Conservation (phyloP, 2,797 vertebrate genomes). For the Rhinogobio ventralis region DNA sequence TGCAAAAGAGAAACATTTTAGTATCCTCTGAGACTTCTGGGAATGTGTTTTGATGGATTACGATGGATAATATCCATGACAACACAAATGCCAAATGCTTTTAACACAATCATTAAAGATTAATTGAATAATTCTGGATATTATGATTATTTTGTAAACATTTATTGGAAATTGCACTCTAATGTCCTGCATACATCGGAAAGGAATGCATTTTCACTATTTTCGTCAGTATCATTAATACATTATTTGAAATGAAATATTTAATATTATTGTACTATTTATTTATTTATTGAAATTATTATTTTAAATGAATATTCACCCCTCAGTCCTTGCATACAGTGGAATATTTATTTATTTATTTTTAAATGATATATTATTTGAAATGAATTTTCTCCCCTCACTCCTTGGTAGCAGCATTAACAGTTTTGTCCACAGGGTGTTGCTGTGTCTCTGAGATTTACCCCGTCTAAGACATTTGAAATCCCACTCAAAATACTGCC, state of each 20-base stretch:
- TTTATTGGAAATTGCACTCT: neutral
- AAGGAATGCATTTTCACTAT: neutral
- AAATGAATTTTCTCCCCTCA: neutral
- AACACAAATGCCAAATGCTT: neutral
- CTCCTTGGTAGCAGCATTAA: slow-evolving; percentile 41
- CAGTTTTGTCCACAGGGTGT: slow-evolving; percentile 70
- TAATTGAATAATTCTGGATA: neutral
- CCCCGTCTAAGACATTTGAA: neutral
- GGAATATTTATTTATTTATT: neutral
- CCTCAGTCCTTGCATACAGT: too few species aligned
- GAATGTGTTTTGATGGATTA: neutral
- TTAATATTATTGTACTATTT: neutral
- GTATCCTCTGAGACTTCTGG: neutral
- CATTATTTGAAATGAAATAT: neutral
- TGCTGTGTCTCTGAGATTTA: slow-evolving; percentile 61
- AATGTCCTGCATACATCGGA: neutral
- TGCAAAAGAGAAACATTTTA: neutral
- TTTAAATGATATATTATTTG: neutral
- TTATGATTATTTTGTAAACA: neutral
- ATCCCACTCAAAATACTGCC: slow-evolving; percentile 49
- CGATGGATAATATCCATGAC: neutral
- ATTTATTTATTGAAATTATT: neutral
- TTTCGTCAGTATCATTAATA: neutral
- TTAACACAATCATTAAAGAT: slow-evolving; percentile 22
- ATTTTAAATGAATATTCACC: too few species aligned